These are phyloP conservation scores for Antheraea mylitta DNA, from an alignment of 1,140 invertebrate genomes.

Conservation along the genomic window DNA sequence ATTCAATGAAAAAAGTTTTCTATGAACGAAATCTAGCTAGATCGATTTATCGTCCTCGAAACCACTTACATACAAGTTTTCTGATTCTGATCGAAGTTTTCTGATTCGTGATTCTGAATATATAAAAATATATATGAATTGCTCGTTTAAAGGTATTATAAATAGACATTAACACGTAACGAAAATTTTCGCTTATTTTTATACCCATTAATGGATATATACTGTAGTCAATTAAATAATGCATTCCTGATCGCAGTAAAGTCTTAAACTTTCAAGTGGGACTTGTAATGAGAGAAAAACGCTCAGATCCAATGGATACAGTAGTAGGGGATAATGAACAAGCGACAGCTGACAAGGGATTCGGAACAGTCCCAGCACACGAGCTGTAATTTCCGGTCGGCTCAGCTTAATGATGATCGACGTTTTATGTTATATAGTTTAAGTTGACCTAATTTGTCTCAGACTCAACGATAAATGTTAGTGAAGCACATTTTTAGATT, in stretches of 20 bases:
- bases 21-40: no score
- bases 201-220: no score
- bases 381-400: conserved; percentile 28
- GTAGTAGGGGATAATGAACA: conserved; percentile 6
- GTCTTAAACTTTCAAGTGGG: not conserved
- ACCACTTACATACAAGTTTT: no score
- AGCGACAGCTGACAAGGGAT: conserved; percentile 4
- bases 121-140: no score
- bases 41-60: no score
- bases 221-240: not conserved
- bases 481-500: not conserved
- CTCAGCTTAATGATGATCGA: conserved; percentile 26
- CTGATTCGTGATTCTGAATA: no score
- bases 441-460: not conserved
- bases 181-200: no score
- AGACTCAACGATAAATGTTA: not conserved
- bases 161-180: no score
- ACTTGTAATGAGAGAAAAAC: not conserved
- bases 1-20: no score
- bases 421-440: conserved; percentile 16
- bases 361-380: conserved; percentile 17
- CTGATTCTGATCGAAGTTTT: no score
- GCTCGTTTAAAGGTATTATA: no score
- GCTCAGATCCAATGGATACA: not conserved
- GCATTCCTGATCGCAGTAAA: not conserved